Percentiles rank a stretch among this genome's conserved stretches.
Evolutionary conservation across 2,113 vertebrate genomes (phyloP).

Genomic region (Scomber colias): DNA sequence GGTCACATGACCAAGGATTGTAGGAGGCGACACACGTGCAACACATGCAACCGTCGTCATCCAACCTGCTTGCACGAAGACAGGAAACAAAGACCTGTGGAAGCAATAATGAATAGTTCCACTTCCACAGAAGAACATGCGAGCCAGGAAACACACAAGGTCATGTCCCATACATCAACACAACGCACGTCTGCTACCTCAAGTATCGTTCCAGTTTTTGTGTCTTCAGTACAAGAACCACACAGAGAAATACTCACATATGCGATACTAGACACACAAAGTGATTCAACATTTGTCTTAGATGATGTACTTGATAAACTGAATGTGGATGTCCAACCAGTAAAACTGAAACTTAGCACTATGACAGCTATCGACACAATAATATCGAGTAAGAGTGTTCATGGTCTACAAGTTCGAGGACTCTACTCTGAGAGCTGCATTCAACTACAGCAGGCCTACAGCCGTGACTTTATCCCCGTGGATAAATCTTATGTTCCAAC

Average conservation of each 20-base stretch:
- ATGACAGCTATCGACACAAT: slow-evolving; percentile 29
- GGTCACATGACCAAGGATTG: too few species aligned
- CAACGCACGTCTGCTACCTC: slow-evolving; percentile 6
- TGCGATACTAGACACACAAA: slow-evolving; percentile 25
- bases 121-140: not conserved
- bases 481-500: slow-evolving; percentile 36
- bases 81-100: too few species aligned
- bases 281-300: slow-evolving; percentile 32
- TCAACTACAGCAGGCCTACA: slow-evolving; percentile 35
- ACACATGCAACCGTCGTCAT: too few species aligned
- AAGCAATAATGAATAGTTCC: not conserved
- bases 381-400: slow-evolving; percentile 15
- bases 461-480: slow-evolving; percentile 27
- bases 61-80: too few species aligned
- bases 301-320: slow-evolving; percentile 22
- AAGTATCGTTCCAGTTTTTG: slow-evolving; percentile 23
- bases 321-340: slow-evolving; percentile 15
- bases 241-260: slow-evolving; percentile 33
- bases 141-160: not conserved
- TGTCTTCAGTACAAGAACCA: slow-evolving; percentile 26
- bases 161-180: not conserved
- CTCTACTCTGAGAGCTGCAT: slow-evolving; percentile 12
- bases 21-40: too few species aligned
- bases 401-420: slow-evolving; percentile 21
- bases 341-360: slow-evolving; percentile 31